Conservation (phyloP, 2,113 vertebrate species). For the Cathartes aura region DNA sequence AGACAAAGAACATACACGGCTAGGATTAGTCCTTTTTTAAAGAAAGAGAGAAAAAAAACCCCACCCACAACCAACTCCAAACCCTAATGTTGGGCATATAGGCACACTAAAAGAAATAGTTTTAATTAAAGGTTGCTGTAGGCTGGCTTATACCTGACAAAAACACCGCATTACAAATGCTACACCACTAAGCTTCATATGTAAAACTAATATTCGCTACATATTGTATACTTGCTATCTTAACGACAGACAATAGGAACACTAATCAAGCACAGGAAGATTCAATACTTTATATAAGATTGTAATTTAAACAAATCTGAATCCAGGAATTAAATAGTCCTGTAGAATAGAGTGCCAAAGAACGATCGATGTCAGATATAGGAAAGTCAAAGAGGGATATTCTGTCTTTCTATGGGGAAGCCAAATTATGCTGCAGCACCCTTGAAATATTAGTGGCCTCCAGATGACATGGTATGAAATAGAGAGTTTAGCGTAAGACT, state of each 20-base stretch:
- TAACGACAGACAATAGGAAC: neutral
- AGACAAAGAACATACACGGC: neutral
- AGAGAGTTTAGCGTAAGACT: neutral
- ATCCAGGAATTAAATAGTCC: neutral
- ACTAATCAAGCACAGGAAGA: neutral
- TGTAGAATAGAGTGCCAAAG: neutral
- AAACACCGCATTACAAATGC: neutral
- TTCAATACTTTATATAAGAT: neutral
- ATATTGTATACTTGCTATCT: neutral
- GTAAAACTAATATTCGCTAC: neutral
- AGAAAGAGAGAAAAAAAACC: neutral
- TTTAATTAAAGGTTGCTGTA: neutral
- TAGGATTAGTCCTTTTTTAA: neutral
- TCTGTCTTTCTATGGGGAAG: neutral
- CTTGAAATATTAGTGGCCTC: fast-evolving
- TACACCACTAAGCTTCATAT: neutral
- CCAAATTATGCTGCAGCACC: neutral
- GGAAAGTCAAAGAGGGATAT: neutral
- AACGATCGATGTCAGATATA: fast-evolving
- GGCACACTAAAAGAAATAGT: neutral
- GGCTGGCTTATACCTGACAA: neutral
- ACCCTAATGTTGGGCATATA: neutral
- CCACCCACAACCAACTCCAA: neutral
- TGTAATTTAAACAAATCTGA: neutral
- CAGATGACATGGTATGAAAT: neutral